phyloP scores from a whole-genome alignment of 2,113 vertebrate species.

The Dromiciops gliroides region DNA sequence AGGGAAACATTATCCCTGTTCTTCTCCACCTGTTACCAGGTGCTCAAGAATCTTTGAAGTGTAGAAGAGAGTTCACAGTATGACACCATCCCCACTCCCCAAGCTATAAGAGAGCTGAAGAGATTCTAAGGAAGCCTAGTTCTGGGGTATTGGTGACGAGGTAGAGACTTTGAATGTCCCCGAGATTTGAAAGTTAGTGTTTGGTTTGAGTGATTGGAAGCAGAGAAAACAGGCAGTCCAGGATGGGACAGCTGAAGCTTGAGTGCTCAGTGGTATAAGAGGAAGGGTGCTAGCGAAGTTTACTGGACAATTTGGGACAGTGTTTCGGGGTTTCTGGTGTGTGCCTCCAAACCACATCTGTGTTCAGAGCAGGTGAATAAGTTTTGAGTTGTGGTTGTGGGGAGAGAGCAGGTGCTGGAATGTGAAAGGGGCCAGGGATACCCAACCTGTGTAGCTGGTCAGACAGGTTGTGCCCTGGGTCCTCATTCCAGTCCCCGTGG shows the following conservation, averaged over 20 bases:
- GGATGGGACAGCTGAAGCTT: not conserved
- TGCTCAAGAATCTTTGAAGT: not conserved
- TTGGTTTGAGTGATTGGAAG: not conserved
- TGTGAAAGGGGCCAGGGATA: not conserved
- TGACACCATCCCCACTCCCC: not conserved
- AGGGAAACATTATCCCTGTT: not conserved
- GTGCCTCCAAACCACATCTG: not conserved
- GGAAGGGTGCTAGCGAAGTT: not conserved
- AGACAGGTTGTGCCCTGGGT: not conserved
- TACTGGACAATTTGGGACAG: not conserved
- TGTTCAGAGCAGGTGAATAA: not conserved
- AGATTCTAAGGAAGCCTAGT: not conserved
- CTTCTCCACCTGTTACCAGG: not conserved
- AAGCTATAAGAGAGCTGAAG: not conserved
- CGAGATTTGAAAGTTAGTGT: not conserved
- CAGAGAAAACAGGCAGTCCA: not conserved
- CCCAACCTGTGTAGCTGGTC: not conserved
- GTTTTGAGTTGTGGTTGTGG: not conserved
- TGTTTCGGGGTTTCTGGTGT: not conserved
- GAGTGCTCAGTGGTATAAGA: not conserved
- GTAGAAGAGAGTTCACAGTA: not conserved
- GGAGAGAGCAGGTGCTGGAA: not conserved
- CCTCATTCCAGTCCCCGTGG: not conserved
- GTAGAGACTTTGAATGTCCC: not conserved
- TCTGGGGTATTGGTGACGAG: not conserved